A percentile compares a stretch with the other conserved stretches of the same genome.
These are phyloP conservation scores for Leuctra nigra DNA, from an alignment of 2,888 invertebrate genomes.

Conservation along the genomic window DNA sequence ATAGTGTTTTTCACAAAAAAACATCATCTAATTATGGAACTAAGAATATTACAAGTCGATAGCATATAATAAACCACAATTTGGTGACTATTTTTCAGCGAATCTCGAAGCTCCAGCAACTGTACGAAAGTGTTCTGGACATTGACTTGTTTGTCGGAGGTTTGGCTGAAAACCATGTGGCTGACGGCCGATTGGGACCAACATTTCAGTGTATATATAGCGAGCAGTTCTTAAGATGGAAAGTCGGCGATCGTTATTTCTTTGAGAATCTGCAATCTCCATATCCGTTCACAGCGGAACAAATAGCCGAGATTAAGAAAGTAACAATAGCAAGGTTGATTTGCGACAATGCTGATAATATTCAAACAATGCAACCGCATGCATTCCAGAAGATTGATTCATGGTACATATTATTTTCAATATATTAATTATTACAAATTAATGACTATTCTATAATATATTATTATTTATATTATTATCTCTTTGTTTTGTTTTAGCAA, in stretches of 20 bases:
- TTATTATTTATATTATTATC: too few relatives aligned
- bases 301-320: slow-evolving; percentile 71
- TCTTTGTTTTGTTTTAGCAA: too few relatives aligned
- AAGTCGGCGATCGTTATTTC: slow-evolving; percentile 18
- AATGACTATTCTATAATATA: too few relatives aligned
- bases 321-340: slow-evolving; percentile 68
- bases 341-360: slow-evolving; percentile 71
- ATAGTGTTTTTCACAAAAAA: too few relatives aligned
- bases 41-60: too few relatives aligned
- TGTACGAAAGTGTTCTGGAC: slow-evolving; percentile 37
- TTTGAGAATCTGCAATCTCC: slow-evolving; percentile 10
- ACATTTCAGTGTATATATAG: slow-evolving; percentile 16
- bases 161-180: slow-evolving; percentile 26
- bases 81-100: too few relatives aligned
- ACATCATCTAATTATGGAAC: too few relatives aligned
- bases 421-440: too few relatives aligned
- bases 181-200: slow-evolving; percentile 5
- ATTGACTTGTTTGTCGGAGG: slow-evolving; percentile 43
- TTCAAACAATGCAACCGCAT: slow-evolving; percentile 53
- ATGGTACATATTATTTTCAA: too few relatives aligned
- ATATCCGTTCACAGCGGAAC: slow-evolving; percentile 36
- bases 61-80: too few relatives aligned
- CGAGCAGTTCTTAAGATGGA: slow-evolving; percentile 21
- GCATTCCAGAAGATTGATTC: slow-evolving; percentile 33
- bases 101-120: slow-evolving; percentile 26